A percentile compares a stretch with the other conserved stretches of the same genome.
These are phyloP conservation scores for Sebastes hopkinsi DNA, from an alignment of 2,797 vertebrate genomes.

Conservation along the genomic window DNA sequence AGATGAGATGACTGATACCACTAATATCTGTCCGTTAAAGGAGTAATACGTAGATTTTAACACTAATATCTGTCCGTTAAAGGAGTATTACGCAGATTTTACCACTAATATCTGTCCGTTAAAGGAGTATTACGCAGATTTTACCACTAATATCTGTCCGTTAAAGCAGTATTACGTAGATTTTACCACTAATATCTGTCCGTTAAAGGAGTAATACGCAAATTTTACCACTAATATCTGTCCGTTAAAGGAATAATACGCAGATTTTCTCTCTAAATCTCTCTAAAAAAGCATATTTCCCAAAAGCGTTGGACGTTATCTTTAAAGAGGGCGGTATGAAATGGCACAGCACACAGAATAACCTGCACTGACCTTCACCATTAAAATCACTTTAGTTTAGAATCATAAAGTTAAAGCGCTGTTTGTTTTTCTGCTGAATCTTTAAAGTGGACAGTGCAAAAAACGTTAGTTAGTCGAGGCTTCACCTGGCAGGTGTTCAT, in stretches of 20 bases:
- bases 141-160: too few species aligned
- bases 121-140: too few species aligned
- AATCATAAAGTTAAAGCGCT: constrained; percentile 32
- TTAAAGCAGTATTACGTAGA: too few species aligned
- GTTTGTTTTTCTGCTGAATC: constrained; percentile 39
- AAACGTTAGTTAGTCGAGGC: constrained; percentile 59
- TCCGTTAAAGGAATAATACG: too few species aligned
- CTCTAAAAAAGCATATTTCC: background rate
- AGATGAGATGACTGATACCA: too few species aligned
- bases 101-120: too few species aligned
- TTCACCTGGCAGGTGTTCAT: constrained; percentile 19
- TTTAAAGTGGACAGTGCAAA: constrained; percentile 80
- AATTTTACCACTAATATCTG: too few species aligned
- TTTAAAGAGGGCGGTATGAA: constrained; percentile 55
- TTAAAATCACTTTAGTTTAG: constrained; percentile 29
- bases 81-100: too few species aligned
- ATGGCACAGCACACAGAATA: constrained; percentile 18
- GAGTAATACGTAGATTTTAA: accelerated
- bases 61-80: too few species aligned
- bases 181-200: too few species aligned
- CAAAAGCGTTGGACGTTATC: background rate
- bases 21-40: too few species aligned
- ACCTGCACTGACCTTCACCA: constrained; percentile 13
- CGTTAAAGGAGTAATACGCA: too few species aligned
- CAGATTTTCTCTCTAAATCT: background rate